Percentiles rank a stretch among this genome's conserved stretches.
Conservation (phyloP, 2,113 vertebrate species). For the Danionella cerebrum region DNA sequence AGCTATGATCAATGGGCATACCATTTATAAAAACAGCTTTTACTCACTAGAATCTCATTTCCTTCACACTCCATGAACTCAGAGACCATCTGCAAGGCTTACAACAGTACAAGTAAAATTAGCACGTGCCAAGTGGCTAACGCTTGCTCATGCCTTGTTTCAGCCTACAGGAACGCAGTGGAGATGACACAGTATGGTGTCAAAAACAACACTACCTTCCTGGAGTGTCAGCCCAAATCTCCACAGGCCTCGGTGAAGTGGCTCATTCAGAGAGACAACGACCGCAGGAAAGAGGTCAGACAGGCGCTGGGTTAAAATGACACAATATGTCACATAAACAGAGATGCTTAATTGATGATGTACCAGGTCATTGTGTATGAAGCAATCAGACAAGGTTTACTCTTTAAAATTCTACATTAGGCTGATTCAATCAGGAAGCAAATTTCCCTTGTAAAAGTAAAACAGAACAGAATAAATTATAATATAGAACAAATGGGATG, state of each 20-base stretch:
- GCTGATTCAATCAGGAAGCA: too few relatives aligned
- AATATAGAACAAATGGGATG: too few relatives aligned
- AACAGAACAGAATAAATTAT: too few relatives aligned
- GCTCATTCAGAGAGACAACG: conserved; percentile 91
- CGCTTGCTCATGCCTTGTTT: conserved; percentile 10
- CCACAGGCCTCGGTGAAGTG: conserved; percentile 90
- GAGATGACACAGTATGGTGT: conserved; percentile 91
- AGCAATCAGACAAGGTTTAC: neutral
- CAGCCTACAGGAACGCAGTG: conserved; percentile 90
- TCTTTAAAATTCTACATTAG: too few relatives aligned
- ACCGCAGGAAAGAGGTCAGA: conserved; percentile 92
- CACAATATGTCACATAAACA: conserved; percentile 1
- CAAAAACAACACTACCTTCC: conserved; percentile 94
- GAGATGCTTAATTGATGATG: neutral
- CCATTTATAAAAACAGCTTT: neutral
- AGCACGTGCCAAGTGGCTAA: conserved; percentile 1
- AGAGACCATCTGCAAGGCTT: neutral
- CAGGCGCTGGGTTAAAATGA: neutral
- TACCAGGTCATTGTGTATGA: neutral
- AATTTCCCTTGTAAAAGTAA: too few relatives aligned
- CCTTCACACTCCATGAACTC: neutral
- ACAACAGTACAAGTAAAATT: conserved; percentile 24
- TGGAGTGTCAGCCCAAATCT: conserved; percentile 89
- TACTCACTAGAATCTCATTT: neutral
- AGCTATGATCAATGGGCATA: neutral